Conservation (phyloP, 2,797 vertebrate species). For the Microchirus variegatus region DNA sequence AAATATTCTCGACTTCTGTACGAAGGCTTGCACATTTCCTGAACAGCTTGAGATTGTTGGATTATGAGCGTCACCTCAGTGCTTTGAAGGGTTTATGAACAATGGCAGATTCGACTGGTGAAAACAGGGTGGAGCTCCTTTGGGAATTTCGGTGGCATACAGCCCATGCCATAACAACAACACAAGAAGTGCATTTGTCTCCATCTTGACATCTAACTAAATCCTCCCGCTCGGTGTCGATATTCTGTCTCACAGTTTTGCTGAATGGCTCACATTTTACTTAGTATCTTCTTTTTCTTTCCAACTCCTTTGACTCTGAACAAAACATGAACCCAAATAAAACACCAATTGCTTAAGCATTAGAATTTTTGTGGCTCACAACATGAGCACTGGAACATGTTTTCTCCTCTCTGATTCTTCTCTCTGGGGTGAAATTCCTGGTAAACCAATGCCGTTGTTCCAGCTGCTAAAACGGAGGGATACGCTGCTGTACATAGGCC, state of each 20-base stretch:
- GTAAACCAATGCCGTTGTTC: constrained; percentile 42
- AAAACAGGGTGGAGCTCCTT: constrained; percentile 41
- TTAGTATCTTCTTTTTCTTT: constrained; percentile 7
- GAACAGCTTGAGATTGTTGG: constrained; percentile 21
- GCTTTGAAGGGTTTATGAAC: constrained; percentile 51
- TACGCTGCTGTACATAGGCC: constrained; percentile 34
- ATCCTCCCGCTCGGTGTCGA: constrained; percentile 12
- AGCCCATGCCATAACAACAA: constrained; percentile 54
- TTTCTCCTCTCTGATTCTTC: constrained; percentile 23
- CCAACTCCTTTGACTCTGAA: constrained; percentile 19
- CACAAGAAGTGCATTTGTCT: constrained; percentile 43
- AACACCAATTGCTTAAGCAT: constrained; percentile 23
- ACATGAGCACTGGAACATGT: constrained; percentile 21
- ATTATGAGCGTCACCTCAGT: constrained; percentile 7
- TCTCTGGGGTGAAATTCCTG: constrained; percentile 38
- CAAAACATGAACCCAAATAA: constrained; percentile 12
- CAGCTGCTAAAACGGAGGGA: constrained; percentile 47
- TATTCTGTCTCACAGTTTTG: background rate
- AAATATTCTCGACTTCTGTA: background rate
- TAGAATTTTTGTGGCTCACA: constrained; percentile 16
- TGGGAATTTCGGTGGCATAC: constrained; percentile 51
- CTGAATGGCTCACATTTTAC: constrained; percentile 17
- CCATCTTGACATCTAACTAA: constrained; percentile 35
- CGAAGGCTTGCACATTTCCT: constrained; percentile 5
- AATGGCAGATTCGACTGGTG: constrained; percentile 51